Conservation (phyloP, 2,113 vertebrate species). For the Bombycilla garrulus region DNA sequence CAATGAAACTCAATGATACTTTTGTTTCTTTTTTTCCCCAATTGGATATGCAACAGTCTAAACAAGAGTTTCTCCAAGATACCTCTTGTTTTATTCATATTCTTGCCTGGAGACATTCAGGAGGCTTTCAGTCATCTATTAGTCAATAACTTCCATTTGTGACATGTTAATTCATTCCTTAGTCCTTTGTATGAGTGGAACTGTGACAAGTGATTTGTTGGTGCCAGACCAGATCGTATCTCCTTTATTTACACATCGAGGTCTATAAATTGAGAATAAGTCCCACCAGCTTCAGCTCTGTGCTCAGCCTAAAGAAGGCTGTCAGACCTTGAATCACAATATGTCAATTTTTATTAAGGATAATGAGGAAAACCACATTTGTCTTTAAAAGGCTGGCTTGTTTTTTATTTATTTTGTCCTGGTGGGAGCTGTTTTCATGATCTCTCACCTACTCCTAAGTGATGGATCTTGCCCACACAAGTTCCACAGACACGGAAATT, state of each 20-base stretch:
- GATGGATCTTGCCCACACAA: neutral
- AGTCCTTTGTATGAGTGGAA: neutral
- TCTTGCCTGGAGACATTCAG: neutral
- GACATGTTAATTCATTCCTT: constrained; percentile 12
- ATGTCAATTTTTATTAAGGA: neutral
- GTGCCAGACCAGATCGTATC: neutral
- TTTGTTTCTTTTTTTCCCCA: neutral
- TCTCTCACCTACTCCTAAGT: neutral
- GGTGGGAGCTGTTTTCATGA: neutral
- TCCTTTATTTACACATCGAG: neutral
- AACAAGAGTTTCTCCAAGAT: neutral
- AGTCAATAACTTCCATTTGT: constrained; percentile 32
- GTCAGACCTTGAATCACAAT: neutral
- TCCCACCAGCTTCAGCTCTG: neutral
- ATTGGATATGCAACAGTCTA: neutral
- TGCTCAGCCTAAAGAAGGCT: neutral
- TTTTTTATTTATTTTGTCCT: neutral
- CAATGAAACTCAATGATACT: neutral
- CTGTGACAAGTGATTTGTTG: constrained; percentile 9
- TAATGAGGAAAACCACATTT: neutral
- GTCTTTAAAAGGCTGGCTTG: neutral
- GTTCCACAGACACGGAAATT: neutral
- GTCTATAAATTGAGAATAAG: neutral
- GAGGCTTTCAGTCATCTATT: neutral
- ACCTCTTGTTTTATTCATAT: neutral